Evolutionary conservation across 2,113 vertebrate species (phyloP).

Genomic region (Centropristis striata): DNA sequence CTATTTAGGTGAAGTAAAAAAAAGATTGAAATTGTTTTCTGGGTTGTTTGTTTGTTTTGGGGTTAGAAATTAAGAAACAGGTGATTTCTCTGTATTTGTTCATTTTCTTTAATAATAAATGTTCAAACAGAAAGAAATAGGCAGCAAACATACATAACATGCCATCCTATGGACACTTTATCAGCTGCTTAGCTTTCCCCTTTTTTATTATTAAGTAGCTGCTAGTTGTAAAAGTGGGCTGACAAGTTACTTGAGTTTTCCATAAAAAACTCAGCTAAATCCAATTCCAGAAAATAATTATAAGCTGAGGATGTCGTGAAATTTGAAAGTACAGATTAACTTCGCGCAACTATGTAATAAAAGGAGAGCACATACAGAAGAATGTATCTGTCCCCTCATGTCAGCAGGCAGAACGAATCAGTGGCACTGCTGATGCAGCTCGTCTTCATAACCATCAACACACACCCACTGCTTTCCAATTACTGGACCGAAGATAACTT

Average conservation of each 20-base stretch:
- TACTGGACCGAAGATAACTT: constrained; percentile 58
- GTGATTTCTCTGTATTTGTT: no score
- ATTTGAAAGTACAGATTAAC: no score
- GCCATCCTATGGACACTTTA: neutral
- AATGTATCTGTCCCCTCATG: constrained; percentile 2
- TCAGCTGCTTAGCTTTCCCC: no score
- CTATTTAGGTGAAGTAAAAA: no score
- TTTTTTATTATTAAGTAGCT: neutral
- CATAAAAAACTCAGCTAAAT: neutral
- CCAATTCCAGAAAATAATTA: neutral
- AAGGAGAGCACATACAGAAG: neutral
- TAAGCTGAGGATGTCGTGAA: neutral
- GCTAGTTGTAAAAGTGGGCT: neutral
- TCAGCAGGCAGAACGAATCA: constrained; percentile 2
- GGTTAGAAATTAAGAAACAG: no score
- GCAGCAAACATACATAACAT: neutral
- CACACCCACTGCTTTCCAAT: constrained; percentile 59
- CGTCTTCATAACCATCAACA: constrained; percentile 33
- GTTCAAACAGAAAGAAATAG: no score
- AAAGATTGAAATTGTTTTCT: no score
- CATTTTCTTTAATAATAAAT: no score
- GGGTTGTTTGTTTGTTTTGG: no score
- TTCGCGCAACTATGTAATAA: constrained; percentile 1
- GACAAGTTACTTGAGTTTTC: neutral
- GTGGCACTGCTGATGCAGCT: constrained; percentile 54